A percentile compares a stretch with the other conserved stretches of the same genome.
Evolutionary conservation across 2,113 vertebrate genomes (phyloP).

Genomic region (Cyanoderma ruficeps): DNA sequence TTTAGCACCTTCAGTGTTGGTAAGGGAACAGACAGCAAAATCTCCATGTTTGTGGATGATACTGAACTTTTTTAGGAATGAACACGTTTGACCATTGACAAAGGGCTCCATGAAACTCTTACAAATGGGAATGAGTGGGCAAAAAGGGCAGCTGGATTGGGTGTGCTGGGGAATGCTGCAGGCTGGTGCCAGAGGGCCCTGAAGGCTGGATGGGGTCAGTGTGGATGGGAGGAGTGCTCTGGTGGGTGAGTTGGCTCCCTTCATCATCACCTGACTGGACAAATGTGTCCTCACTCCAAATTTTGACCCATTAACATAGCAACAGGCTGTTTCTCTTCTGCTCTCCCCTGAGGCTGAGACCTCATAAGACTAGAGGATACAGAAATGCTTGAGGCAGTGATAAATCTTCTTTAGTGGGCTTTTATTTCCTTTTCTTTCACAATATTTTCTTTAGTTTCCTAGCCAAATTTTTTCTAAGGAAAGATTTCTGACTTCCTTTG

Average conservation of each 20-base stretch:
- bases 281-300: not conserved
- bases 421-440: constrained; percentile 73
- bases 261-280: not conserved
- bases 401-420: constrained; percentile 71
- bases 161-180: not conserved
- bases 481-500: constrained; percentile 75
- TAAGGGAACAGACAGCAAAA: not conserved
- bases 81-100: not conserved
- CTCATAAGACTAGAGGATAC: constrained; percentile 57
- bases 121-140: not conserved
- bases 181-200: not conserved
- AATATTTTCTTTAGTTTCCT: constrained; percentile 73
- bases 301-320: constrained; percentile 31
- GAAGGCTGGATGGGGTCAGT: not conserved
- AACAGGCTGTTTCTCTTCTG: constrained; percentile 43
- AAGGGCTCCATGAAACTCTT: not conserved
- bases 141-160: not conserved
- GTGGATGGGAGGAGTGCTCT: not conserved
- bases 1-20: not conserved
- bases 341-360: constrained; percentile 29
- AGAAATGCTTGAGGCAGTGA: constrained; percentile 61
- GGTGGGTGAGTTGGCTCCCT: not conserved
- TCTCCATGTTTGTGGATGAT: not conserved
- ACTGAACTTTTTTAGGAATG: not conserved
- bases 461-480: constrained; percentile 70